These are phyloP conservation scores for Syngnathus typhle DNA, from an alignment of 2,113 vertebrate genomes.

Conservation along the genomic window DNA sequence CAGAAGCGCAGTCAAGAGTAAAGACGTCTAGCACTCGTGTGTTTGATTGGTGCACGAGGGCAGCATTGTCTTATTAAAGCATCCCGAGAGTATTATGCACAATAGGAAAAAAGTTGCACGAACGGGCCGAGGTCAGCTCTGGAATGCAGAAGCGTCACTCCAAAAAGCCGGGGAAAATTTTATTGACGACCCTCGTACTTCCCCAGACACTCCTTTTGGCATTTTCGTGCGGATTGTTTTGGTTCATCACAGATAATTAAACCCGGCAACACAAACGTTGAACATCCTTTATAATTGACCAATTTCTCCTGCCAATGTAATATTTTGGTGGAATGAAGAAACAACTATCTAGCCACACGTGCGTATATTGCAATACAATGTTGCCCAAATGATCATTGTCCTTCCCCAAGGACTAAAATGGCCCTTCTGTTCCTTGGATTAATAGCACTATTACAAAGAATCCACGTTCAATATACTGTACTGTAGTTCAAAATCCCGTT, in stretches of 20 bases:
- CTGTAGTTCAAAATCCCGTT: slow-evolving; percentile 39
- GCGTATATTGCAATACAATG: slow-evolving; percentile 50
- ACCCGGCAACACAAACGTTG: slow-evolving; percentile 67
- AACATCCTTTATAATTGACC: slow-evolving; percentile 57
- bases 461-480: slow-evolving; percentile 46
- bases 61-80: slow-evolving; percentile 6
- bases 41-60: neutral
- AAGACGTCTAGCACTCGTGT: slow-evolving; percentile 15
- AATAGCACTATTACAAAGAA: slow-evolving; percentile 66
- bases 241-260: slow-evolving; percentile 67
- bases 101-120: slow-evolving; percentile 11
- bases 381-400: slow-evolving; percentile 56
- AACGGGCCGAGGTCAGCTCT: neutral
- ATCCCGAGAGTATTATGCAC: slow-evolving; percentile 12
- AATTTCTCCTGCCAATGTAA: slow-evolving; percentile 64
- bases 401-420: slow-evolving; percentile 59
- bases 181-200: slow-evolving; percentile 4
- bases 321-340: slow-evolving; percentile 46
- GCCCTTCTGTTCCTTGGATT: slow-evolving; percentile 69
- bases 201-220: slow-evolving; percentile 23
- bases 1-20: slow-evolving; percentile 25
- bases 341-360: slow-evolving; percentile 49
- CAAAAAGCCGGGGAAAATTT: neutral
- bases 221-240: slow-evolving; percentile 40
- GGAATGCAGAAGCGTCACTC: neutral